Conservation (phyloP, 2,888 invertebrate species). For the Rhyacophila evoluta region DNA sequence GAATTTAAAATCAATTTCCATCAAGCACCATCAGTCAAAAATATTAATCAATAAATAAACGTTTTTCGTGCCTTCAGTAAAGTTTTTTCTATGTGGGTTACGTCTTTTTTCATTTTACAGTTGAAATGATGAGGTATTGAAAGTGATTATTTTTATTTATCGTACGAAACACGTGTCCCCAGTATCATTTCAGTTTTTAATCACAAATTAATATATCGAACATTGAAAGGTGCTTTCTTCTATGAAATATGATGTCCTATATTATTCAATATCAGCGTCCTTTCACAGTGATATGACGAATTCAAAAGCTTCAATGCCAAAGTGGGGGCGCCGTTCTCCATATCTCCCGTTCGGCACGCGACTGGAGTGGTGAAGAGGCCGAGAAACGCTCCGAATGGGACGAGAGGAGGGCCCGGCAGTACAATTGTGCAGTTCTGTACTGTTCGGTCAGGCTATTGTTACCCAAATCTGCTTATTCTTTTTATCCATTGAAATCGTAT, state of each 20-base stretch:
- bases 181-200: too few relatives aligned
- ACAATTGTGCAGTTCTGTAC: conserved; percentile 22
- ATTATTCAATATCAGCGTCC: background rate
- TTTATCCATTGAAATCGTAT: conserved; percentile 50
- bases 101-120: too few relatives aligned
- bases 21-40: too few relatives aligned
- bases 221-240: background rate
- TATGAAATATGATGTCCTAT: background rate
- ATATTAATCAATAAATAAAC: too few relatives aligned
- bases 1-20: too few relatives aligned
- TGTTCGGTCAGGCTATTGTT: conserved; percentile 40
- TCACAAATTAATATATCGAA: too few relatives aligned
- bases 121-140: too few relatives aligned
- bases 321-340: background rate
- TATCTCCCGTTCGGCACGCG: background rate
- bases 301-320: conserved; percentile 11
- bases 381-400: background rate
- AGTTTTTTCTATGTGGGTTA: too few relatives aligned
- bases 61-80: too few relatives aligned
- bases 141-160: too few relatives aligned
- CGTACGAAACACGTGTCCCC: too few relatives aligned
- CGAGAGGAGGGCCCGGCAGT: background rate
- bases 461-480: conserved; percentile 51
- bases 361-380: background rate
- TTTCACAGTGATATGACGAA: background rate